Base-by-base conservation (phyloP, 2,113 vertebrate species). In the Odocoileus virginianus region DNA sequence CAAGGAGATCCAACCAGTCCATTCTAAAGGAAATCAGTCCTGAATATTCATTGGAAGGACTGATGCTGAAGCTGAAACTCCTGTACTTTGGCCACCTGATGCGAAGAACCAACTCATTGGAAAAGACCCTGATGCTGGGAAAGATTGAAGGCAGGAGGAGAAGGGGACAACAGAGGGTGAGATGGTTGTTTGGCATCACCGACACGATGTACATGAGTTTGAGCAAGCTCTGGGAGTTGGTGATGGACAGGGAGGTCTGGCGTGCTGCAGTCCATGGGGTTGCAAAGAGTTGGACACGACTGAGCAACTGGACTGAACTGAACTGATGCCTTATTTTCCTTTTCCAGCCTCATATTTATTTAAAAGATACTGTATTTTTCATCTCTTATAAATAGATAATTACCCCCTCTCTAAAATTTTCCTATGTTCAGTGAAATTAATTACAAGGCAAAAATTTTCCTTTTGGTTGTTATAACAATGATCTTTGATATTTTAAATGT, bases 191-290 rank as follows among this genome's bases (percentile, higher is more conserved):
- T 40, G 19, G 67, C n/a, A 23, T 71, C 67, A 23, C 67, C 11
- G 10, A 40, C 2, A 0, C 2, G 0, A 40, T 71, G 67, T 2
- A 40, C 67, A 3, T 71, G n/a, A 40, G n/a, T 40, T 11, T 71
- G n/a, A 71, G 67, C 36, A 40, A 2, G 19, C 67, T 71, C n/a
- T 3, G 0, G 19, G 36, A 74, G 67, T 40, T 74, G 67, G 19
- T 74, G 67, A 74, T 23, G 67, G 67, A 40, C n/a, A 74, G 21
- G 67, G 67, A 40, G 12, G 6, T 10, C 19, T 3, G 67, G 21
- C 1, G 0, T 25, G 1, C 36, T 40, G 36, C n/a, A 25, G 19
- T 40, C 6, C 12, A 40, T 40, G 36, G 67, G 67, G 36, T 2
- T 6, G 67, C 19, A 13, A 74, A 23, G 36, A 74, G 21, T 2